Conservation (phyloP, 2,113 vertebrate species). For the Pelecanoides urinatrix region DNA sequence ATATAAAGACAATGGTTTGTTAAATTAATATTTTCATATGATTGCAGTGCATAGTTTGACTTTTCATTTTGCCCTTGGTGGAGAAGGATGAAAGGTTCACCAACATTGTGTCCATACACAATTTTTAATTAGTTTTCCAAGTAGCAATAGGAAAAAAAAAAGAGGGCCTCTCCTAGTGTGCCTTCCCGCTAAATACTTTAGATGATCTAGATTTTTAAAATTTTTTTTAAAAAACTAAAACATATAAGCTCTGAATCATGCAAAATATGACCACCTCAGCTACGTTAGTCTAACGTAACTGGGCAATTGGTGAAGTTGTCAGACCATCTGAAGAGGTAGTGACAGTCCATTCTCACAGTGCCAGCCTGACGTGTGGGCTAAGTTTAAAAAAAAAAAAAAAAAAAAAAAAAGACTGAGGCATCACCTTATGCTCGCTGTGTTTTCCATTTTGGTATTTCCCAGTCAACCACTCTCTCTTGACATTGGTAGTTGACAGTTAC, state of each 20-base stretch:
- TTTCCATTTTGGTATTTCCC: slow-evolving; percentile 54
- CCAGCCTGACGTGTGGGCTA: slow-evolving; percentile 40
- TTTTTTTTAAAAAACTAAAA: not conserved
- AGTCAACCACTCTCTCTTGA: slow-evolving; percentile 28
- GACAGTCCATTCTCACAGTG: slow-evolving; percentile 67
- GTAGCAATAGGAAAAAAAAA: not conserved
- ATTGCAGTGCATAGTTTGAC: not conserved
- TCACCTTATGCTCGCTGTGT: slow-evolving; percentile 38
- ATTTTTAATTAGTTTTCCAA: not conserved
- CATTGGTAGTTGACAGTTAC: slow-evolving; percentile 26
- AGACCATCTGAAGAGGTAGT: slow-evolving; percentile 49
- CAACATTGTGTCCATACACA: not conserved
- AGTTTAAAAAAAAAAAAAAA: slow-evolving; percentile 26
- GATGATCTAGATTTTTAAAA: not conserved
- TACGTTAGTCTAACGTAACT: slow-evolving; percentile 17
- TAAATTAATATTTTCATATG: not conserved
- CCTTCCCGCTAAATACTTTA: not conserved
- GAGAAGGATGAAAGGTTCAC: not conserved
- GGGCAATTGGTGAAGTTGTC: slow-evolving; percentile 37
- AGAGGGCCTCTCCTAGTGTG: not conserved
- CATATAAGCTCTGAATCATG: slow-evolving; percentile 26
- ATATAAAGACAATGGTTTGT: not conserved
- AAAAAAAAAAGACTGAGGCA: slow-evolving; percentile 39
- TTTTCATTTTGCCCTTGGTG: not conserved
- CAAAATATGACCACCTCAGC: slow-evolving; percentile 30